These are phyloP conservation scores for Nephrocerus scutellatus DNA, from an alignment of 2,888 invertebrate species.

Conservation along the genomic window DNA sequence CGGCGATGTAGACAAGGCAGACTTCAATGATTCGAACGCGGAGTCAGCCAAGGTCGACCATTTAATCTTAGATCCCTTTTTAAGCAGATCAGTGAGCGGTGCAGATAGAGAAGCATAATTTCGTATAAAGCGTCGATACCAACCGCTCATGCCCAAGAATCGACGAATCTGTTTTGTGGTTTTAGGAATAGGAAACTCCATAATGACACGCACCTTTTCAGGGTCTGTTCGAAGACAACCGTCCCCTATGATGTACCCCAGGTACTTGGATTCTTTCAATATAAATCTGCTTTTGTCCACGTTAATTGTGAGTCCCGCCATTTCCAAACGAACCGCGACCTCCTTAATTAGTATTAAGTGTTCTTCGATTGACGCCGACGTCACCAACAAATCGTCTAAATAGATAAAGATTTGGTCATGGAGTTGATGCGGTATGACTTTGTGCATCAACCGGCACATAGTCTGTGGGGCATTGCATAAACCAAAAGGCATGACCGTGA, in stretches of 20 bases:
- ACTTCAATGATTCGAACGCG: conserved; percentile 7
- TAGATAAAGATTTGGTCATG: conserved; percentile 10
- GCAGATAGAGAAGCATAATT: conserved; percentile 5
- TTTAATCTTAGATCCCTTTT: not conserved
- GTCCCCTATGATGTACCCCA: conserved; percentile 8
- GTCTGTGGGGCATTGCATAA: conserved; percentile 19
- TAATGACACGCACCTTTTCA: conserved; percentile 15
- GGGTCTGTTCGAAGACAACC: conserved; percentile 8
- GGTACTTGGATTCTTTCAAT: conserved; percentile 3
- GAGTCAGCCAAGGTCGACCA: not conserved
- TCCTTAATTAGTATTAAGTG: conserved; percentile 1
- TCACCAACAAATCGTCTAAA: conserved; percentile 9
- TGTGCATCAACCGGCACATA: conserved; percentile 15
- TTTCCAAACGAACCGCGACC: conserved; percentile 2
- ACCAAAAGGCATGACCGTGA: conserved; percentile 23
- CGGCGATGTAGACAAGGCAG: conserved; percentile 4
- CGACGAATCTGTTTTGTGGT: conserved; percentile 14
- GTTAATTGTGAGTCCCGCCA: conserved; percentile 5
- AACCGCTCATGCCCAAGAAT: conserved; percentile 10
- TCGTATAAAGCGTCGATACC: conserved; percentile 3
- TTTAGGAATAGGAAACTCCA: conserved; percentile 14
- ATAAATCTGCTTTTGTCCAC: not conserved
- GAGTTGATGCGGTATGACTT: conserved; percentile 5
- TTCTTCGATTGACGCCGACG: conserved; percentile 2
- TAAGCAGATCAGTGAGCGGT: conserved; percentile 4